Evolutionary conservation across 2,797 vertebrate species (phyloP).

Genomic region (Bucorvus abyssinicus): DNA sequence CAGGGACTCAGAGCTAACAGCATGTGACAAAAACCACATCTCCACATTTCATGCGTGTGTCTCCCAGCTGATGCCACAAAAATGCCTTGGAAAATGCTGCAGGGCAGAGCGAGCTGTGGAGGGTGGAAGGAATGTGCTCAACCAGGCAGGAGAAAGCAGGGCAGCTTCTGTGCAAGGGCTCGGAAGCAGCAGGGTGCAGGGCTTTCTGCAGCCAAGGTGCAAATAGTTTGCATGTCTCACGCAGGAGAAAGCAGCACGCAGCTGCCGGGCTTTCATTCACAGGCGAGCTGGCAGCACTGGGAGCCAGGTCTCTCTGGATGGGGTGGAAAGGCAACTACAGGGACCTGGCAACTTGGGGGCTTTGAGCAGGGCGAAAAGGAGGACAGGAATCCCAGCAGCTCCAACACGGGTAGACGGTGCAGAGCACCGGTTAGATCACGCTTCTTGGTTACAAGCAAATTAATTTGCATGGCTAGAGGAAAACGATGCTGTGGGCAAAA

Average conservation of each 20-base stretch:
- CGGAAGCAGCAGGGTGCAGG: neutral
- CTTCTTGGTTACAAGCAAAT: neutral
- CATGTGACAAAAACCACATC: neutral
- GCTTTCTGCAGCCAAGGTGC: neutral
- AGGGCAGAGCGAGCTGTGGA: neutral
- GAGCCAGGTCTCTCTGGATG: neutral
- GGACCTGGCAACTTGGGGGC: neutral
- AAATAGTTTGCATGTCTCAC: neutral
- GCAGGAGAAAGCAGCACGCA: neutral
- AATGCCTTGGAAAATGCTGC: slow-evolving; percentile 23
- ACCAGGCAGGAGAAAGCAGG: neutral
- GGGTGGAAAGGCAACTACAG: neutral
- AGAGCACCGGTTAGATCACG: neutral
- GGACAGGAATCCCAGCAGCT: neutral
- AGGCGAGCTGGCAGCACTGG: accelerated
- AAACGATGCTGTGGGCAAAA: neutral
- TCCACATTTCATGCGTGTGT: neutral
- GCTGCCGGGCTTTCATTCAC: neutral
- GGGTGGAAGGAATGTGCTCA: neutral
- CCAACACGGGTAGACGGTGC: accelerated
- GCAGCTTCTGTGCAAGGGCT: neutral
- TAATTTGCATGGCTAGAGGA: slow-evolving; percentile 22
- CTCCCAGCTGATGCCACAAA: neutral
- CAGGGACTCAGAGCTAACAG: neutral
- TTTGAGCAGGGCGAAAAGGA: neutral